A percentile compares a stretch with the other conserved stretches of the same genome.
Evolutionary conservation across 2,113 vertebrate genomes (phyloP).

Genomic region (Cynocephalus volans): DNA sequence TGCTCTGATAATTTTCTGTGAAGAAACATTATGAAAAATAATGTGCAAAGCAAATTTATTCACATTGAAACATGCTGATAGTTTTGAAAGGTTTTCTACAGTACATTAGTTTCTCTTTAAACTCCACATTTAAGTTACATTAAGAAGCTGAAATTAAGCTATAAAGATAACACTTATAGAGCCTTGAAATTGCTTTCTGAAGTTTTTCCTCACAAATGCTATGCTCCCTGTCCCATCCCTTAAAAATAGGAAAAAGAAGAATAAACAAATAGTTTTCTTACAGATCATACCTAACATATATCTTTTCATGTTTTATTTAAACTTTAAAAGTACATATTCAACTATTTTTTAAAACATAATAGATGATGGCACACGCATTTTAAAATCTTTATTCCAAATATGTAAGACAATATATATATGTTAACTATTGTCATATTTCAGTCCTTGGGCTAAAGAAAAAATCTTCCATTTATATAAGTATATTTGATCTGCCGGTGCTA

Average conservation of each 20-base stretch:
- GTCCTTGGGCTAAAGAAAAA: background rate
- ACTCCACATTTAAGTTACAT: constrained; percentile 86
- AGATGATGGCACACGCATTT: background rate
- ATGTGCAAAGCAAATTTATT: constrained; percentile 69
- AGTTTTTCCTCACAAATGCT: constrained; percentile 61
- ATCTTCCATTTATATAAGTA: background rate
- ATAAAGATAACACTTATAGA: constrained; percentile 77
- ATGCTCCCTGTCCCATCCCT: background rate
- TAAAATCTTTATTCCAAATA: background rate
- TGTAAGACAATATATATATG: background rate
- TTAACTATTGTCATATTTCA: constrained; percentile 4
- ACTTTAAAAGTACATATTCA: background rate
- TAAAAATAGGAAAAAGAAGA: constrained; percentile 7
- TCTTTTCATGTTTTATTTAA: constrained; percentile 36
- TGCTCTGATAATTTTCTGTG: constrained; percentile 63
- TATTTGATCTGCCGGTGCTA: background rate
- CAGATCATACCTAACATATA: background rate
- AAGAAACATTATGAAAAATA: constrained; percentile 77
- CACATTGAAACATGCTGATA: constrained; percentile 75
- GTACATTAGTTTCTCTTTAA: constrained; percentile 82
- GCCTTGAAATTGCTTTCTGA: constrained; percentile 76
- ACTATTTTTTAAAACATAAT: constrained; percentile 42
- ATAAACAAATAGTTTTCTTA: background rate
- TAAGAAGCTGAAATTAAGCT: constrained; percentile 84
- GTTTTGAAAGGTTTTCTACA: constrained; percentile 82